phyloP scores from a whole-genome alignment of 2,113 vertebrate species.

The Panthera uncia region DNA sequence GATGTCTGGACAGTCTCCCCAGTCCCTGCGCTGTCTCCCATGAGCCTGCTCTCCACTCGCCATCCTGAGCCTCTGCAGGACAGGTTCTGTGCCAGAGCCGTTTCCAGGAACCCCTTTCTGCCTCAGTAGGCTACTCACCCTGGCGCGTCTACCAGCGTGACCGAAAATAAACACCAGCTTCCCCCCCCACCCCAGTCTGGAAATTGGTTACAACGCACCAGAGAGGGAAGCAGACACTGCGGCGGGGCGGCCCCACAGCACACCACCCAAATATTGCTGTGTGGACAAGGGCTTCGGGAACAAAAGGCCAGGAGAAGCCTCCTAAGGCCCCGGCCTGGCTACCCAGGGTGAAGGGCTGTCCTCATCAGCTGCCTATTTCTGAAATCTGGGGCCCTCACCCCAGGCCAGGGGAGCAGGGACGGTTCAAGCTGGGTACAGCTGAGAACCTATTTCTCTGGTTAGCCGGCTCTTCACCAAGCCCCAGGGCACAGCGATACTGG shows the following conservation, averaged over 20 bases:
- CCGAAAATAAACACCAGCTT: conserved; percentile 77
- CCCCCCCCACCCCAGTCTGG: conserved; percentile 71
- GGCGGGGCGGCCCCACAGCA: conserved; percentile 81
- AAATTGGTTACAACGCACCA: conserved; percentile 89
- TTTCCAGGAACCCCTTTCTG: conserved; percentile 79
- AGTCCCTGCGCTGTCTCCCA: no score
- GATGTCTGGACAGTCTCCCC: neutral
- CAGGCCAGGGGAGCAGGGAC: conserved; percentile 68
- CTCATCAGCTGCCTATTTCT: conserved; percentile 82
- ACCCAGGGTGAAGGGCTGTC: conserved; percentile 76
- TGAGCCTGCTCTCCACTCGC: neutral
- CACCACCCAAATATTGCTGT: conserved; percentile 90
- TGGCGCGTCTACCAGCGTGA: conserved; percentile 71
- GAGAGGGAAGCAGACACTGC: conserved; percentile 83
- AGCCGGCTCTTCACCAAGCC: conserved; percentile 80
- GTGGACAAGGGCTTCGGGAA: conserved; percentile 81
- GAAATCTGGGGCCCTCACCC: conserved; percentile 73
- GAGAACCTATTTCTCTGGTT: conserved; percentile 80
- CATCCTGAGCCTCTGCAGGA: neutral
- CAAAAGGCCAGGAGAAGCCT: conserved; percentile 72
- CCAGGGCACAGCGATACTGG: no score
- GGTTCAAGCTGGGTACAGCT: conserved; percentile 75
- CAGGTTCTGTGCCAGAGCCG: conserved; percentile 92
- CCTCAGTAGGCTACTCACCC: conserved; percentile 63
- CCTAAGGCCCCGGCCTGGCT: conserved; percentile 80